These are phyloP conservation scores for Microctenopoma lineatum DNA, from an alignment of 2,797 vertebrate species.

Conservation along the genomic window DNA sequence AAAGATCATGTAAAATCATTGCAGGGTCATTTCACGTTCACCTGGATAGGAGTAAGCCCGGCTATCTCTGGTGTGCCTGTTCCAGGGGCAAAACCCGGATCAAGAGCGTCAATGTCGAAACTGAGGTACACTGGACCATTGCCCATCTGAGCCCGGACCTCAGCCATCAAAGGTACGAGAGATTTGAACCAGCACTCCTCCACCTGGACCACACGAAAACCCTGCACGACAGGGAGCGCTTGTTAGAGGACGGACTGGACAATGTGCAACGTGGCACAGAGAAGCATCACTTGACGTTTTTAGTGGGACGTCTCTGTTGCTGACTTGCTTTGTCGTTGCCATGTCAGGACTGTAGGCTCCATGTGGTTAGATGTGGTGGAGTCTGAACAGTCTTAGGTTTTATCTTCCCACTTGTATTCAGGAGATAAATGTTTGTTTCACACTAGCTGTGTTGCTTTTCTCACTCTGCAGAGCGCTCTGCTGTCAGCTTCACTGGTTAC, in stretches of 20 bases:
- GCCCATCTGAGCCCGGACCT: constrained; percentile 90
- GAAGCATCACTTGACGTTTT: too few species aligned
- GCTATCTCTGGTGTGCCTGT: constrained; percentile 94
- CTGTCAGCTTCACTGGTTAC: too few species aligned
- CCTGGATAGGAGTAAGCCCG: constrained; percentile 93
- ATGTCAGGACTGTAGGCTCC: too few species aligned
- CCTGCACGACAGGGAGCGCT: constrained; percentile 74
- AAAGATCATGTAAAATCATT: background rate
- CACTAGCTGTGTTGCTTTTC: too few species aligned
- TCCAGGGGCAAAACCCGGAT: constrained; percentile 92
- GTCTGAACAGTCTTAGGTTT: too few species aligned
- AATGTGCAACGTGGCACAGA: too few species aligned
- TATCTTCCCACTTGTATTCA: too few species aligned
- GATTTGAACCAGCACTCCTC: constrained; percentile 95
- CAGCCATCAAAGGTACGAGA: constrained; percentile 89
- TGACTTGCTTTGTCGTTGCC: too few species aligned
- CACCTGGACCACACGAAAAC: constrained; percentile 89
- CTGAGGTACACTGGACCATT: constrained; percentile 89
- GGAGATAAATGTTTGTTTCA: too few species aligned
- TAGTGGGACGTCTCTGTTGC: too few species aligned
- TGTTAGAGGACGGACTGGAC: background rate
- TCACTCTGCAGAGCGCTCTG: too few species aligned
- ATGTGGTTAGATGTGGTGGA: too few species aligned
- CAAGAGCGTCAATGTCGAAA: constrained; percentile 93
- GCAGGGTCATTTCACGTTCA: constrained; percentile 54